Base-by-base conservation (phyloP, 92 coral and sea anemone species). In the Isaurus tuberculatus region DNA sequence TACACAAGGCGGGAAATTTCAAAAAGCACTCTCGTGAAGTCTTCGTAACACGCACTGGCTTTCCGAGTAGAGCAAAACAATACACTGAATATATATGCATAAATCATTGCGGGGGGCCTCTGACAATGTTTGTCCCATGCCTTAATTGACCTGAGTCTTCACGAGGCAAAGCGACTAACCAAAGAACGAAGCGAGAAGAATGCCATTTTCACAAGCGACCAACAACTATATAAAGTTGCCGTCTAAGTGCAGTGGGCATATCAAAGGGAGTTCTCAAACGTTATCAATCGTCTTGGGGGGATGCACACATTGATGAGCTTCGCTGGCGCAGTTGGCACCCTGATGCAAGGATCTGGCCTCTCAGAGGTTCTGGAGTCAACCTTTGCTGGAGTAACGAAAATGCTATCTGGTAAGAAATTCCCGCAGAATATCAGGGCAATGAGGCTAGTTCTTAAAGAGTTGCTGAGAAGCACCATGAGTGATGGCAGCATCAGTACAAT, bases 241-340 rank as follows among this genome's bases (percentile, higher is more conserved):
- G 88, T 88, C 1, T 87, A 88, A 13, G 11, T 42, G 46, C 6
- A 42, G 46, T 42, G 2, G 0, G 46, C 46, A 42, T 42, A 6
- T 42, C 46, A 8, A 42, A 13, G 1, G 6, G 46, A 42, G 46
- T 42, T 42, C 11, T 42, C 46, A 42, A 13, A 42, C 11, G 46
- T 42, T 8, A 42, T 42, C 11, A 42, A 0, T 13, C 46, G 46
- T 13, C 91, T 90, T 36, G 91, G 91, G 15, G 94, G 88, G 34
- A 80, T 91, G 73, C 91, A 88, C 79, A 88, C 71, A 80, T 65
- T 89, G 11, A 85, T 91, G 94, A 81, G 92, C 29, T 91, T 65
- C 53, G 84, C 63, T 40, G 90, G 46, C 6, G 92, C 14, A n/a
- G 83, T 88, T 25, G 88, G 90, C 23, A 81, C 79, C 23, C 88